These are phyloP conservation scores for Pseudochirops cupreus DNA, from an alignment of 2,797 vertebrate genomes.

Conservation along the genomic window DNA sequence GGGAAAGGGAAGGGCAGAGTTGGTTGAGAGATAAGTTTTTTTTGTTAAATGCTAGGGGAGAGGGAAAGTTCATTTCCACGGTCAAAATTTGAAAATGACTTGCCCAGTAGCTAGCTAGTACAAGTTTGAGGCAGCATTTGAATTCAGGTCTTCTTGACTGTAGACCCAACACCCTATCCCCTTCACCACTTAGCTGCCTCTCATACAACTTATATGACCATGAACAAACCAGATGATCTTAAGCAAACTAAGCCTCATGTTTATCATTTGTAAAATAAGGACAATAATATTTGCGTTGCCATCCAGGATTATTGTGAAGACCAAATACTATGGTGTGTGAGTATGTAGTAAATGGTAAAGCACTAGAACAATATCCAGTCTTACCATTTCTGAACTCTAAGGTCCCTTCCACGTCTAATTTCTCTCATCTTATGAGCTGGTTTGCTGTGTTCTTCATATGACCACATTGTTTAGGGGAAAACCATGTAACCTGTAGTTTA, in stretches of 20 bases:
- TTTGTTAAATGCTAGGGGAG: neutral
- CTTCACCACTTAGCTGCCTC: neutral
- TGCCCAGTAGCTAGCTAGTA: neutral
- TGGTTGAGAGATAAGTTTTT: neutral
- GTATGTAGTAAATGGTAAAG: neutral
- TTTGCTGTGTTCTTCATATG: neutral
- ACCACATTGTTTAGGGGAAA: neutral
- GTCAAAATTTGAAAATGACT: neutral
- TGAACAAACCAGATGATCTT: neutral
- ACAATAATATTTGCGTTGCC: neutral
- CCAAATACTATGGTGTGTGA: neutral
- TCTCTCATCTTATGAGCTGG: neutral
- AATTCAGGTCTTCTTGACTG: neutral
- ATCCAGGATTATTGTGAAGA: neutral
- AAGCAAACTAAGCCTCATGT: neutral
- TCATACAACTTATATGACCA: neutral
- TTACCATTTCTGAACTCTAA: neutral
- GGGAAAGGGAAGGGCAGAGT: neutral
- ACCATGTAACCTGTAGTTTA: neutral
- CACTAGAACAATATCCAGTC: neutral
- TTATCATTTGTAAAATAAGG: neutral
- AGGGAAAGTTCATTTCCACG: neutral
- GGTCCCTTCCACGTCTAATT: neutral
- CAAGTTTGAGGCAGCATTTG: neutral
- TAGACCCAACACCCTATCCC: neutral